A percentile compares a stretch with the other conserved stretches of the same genome.
phyloP scores from a whole-genome alignment of 2,113 vertebrate genomes.

The Cyprinus carpio region DNA sequence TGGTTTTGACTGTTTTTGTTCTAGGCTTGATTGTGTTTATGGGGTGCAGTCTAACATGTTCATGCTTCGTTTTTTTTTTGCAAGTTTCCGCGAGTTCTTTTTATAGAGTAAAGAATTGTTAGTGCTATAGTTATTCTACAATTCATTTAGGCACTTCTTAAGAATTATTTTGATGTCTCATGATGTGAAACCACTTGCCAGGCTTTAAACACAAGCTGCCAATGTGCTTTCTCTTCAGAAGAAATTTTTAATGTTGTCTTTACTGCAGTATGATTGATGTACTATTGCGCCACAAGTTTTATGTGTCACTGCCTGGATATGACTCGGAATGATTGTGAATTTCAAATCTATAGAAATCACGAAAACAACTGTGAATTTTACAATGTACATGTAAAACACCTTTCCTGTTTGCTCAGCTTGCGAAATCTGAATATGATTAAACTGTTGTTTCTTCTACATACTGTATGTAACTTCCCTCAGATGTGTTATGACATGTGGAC shows the following conservation, averaged over 20 bases:
- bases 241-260: background rate
- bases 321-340: slow-evolving; percentile 16
- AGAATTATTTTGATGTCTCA: background rate
- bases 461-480: background rate
- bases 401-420: background rate
- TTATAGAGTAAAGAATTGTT: background rate
- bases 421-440: background rate
- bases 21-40: too few species aligned
- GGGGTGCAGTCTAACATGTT: too few species aligned
- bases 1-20: too few species aligned
- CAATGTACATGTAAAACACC: background rate
- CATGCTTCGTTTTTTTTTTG: background rate
- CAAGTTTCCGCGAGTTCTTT: too few species aligned
- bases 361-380: background rate
- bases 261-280: background rate
- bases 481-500: slow-evolving; percentile 45
- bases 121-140: background rate
- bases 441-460: background rate
- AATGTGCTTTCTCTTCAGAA: background rate
- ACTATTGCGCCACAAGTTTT: background rate
- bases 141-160: background rate
- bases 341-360: background rate
- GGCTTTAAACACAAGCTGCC: background rate
- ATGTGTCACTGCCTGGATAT: background rate
- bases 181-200: background rate